A percentile compares a stretch with the other conserved stretches of the same genome.
Conservation (phyloP, 2,888 invertebrate genomes). For the Eupithecia exiguata region DNA sequence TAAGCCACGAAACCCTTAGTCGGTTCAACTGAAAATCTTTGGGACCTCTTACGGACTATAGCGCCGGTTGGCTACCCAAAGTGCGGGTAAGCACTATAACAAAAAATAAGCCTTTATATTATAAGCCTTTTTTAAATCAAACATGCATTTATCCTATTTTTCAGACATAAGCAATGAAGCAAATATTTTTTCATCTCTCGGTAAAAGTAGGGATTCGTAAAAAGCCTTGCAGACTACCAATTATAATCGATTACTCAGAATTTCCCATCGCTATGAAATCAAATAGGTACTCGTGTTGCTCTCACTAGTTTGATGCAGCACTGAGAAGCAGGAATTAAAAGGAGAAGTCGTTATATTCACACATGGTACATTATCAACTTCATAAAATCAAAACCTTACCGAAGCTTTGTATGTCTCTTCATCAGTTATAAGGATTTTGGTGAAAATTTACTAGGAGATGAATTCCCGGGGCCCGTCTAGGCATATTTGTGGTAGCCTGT, state of each 20-base stretch:
- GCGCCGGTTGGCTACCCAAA: no score
- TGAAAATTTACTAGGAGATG: no score
- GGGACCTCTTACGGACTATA: no score
- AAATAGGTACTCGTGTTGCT: constrained; percentile 12
- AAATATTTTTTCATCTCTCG: neutral
- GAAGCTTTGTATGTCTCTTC: no score
- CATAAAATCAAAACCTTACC: neutral
- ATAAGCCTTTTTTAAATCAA: no score
- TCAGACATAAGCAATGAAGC: neutral
- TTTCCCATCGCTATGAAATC: constrained; percentile 10
- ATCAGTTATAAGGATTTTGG: no score
- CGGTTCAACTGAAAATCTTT: no score
- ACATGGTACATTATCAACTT: neutral
- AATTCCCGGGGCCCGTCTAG: no score
- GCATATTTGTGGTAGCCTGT: no score
- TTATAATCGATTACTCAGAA: constrained; percentile 9
- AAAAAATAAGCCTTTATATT: no score
- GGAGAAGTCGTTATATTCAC: neutral
- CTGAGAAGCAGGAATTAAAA: neutral
- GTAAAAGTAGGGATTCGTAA: neutral
- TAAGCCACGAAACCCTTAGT: no score
- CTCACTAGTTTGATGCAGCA: neutral
- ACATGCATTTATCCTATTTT: neutral
- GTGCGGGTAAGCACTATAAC: no score
- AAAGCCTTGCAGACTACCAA: neutral